phyloP scores from a whole-genome alignment of 2,888 invertebrate genomes.

The Chaetoderma sp. region DNA sequence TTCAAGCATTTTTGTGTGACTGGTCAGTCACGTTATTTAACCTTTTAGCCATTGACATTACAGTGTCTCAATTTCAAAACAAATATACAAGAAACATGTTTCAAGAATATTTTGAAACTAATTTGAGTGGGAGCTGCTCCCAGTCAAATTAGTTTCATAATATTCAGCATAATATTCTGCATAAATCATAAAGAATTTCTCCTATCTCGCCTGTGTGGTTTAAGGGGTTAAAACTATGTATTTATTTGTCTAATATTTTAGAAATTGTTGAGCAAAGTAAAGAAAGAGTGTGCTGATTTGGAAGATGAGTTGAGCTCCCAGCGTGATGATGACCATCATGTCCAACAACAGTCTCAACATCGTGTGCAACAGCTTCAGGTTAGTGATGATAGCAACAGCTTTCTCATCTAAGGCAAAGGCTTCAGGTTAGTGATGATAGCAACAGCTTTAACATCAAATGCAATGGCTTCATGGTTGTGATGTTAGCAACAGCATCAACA shows the following conservation, averaged over 20 bases:
- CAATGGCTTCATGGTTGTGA: not conserved
- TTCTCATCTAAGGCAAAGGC: not conserved
- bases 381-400: not conserved
- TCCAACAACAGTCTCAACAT: not conserved
- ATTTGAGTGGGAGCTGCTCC: too few species aligned
- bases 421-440: not conserved
- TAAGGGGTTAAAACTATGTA: not conserved
- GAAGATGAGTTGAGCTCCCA: not conserved
- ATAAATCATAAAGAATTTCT: too few species aligned
- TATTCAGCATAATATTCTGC: too few species aligned
- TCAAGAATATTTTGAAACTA: too few species aligned
- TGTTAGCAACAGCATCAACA: not conserved
- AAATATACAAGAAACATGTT: too few species aligned
- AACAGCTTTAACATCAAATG: not conserved
- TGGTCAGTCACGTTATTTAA: too few species aligned
- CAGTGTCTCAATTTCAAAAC: too few species aligned
- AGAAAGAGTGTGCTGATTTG: not conserved
- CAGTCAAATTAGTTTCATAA: too few species aligned
- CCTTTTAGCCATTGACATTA: too few species aligned
- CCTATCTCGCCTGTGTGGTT: too few species aligned
- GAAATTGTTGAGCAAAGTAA: not conserved
- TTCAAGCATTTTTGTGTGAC: too few species aligned
- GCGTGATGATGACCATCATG: not conserved
- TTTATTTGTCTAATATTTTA: not conserved
- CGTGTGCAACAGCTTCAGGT: not conserved